These are phyloP conservation scores for Carposina sasakii DNA, from an alignment of 1,140 invertebrate species.

Conservation along the genomic window DNA sequence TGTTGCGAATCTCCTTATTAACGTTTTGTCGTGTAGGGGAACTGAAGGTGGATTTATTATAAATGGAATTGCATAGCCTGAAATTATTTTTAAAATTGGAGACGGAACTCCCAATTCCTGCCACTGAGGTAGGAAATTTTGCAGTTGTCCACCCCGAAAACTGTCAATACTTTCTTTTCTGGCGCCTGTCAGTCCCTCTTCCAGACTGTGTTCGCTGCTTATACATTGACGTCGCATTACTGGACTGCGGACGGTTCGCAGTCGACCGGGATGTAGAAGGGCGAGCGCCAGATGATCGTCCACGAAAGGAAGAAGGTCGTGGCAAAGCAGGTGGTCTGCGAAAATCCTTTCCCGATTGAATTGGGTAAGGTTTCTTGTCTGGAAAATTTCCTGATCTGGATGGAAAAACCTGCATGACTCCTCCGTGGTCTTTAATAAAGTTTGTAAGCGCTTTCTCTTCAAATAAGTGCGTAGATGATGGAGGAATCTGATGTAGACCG, in stretches of 20 bases:
- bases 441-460: not conserved
- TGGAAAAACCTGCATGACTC: not conserved
- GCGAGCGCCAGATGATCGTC: too few relatives aligned
- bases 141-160: not conserved
- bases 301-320: too few relatives aligned
- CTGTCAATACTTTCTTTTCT: not conserved
- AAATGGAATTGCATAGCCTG: not conserved
- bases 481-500: constrained; percentile 1
- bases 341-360: not conserved
- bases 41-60: not conserved
- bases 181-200: not conserved
- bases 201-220: not conserved
- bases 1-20: not conserved
- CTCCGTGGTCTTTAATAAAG: not conserved
- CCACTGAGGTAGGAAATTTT: not conserved
- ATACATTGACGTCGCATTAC: not conserved
- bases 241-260: not conserved
- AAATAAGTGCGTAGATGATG: constrained; percentile 3
- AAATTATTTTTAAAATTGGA: not conserved
- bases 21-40: not conserved
- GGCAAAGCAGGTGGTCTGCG: too few relatives aligned
- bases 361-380: not conserved
- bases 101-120: not conserved
- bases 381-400: constrained; percentile 2
- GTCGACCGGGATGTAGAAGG: not conserved